A percentile compares a stretch with the other conserved stretches of the same genome.
phyloP scores from a whole-genome alignment of 1,140 invertebrate genomes.

The Eumeta japonica region DNA sequence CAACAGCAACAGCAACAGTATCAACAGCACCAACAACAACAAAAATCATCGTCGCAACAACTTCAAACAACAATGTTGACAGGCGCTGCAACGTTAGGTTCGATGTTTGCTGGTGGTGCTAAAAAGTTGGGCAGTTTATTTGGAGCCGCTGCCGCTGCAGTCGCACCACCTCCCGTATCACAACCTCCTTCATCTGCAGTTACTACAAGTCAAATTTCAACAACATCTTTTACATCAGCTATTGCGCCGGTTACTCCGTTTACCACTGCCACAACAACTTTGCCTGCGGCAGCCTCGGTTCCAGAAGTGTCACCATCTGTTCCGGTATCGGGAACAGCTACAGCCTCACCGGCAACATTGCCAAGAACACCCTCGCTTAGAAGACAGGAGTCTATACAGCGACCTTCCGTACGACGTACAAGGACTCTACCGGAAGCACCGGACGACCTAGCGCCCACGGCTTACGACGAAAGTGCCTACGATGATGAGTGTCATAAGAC shows the following conservation, averaged over 20 bases:
- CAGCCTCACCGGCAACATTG: conserved; percentile 38
- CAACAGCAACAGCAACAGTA: conserved; percentile 27
- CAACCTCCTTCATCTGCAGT: conserved; percentile 21
- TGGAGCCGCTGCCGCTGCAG: conserved; percentile 48
- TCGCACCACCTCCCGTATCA: conserved; percentile 27
- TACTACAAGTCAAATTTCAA: conserved; percentile 15
- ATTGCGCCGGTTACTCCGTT: conserved; percentile 45
- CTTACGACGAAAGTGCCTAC: conserved; percentile 54
- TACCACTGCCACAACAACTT: conserved; percentile 38
- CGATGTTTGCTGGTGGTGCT: conserved; percentile 54
- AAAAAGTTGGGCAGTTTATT: conserved; percentile 52
- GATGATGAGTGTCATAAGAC: conserved; percentile 53
- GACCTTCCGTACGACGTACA: conserved; percentile 44
- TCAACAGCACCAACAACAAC: conserved; percentile 30
- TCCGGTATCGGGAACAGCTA: conserved; percentile 32
- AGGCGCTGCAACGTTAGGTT: conserved; percentile 51
- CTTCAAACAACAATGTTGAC: conserved; percentile 42
- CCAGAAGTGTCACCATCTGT: conserved; percentile 40
- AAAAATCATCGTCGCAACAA: conserved; percentile 36
- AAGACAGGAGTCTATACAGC: conserved; percentile 52
- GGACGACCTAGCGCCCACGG: conserved; percentile 37
- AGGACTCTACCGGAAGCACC: conserved; percentile 46
- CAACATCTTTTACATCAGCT: conserved; percentile 27
- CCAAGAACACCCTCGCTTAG: conserved; percentile 40
- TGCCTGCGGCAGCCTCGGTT: conserved; percentile 41